These are phyloP conservation scores for Petrolisthes manimaculis DNA, from an alignment of 2,888 invertebrate genomes.

Conservation along the genomic window DNA sequence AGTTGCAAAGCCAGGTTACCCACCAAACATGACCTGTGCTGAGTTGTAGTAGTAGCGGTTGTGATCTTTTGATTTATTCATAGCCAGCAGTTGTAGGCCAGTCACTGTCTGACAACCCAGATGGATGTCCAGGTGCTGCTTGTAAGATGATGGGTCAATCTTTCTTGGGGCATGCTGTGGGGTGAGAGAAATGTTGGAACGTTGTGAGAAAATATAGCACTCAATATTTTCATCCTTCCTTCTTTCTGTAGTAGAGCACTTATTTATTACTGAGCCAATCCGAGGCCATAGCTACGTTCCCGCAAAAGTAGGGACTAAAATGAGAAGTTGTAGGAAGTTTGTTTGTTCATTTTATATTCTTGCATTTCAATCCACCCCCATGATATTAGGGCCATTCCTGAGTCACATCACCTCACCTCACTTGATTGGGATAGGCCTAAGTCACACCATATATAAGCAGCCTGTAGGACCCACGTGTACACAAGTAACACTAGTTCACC, in stretches of 20 bases:
- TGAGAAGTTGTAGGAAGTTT: no score
- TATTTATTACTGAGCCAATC: no score
- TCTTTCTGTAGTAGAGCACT: background rate
- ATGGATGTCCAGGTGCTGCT: background rate
- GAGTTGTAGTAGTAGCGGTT: conserved; percentile 41
- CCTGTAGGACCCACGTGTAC: no score
- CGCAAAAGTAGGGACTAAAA: no score
- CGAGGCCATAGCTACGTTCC: no score
- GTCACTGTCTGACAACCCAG: conserved; percentile 48
- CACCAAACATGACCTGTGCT: conserved; percentile 34
- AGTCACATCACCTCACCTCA: no score
- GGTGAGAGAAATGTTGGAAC: background rate
- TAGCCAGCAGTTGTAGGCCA: conserved; percentile 50
- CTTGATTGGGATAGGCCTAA: no score
- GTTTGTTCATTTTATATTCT: no score
- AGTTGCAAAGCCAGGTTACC: background rate
- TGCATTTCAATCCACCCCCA: no score
- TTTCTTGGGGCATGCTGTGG: conserved; percentile 3
- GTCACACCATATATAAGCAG: no score
- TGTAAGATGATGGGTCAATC: conserved; percentile 42
- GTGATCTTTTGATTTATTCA: conserved; percentile 48
- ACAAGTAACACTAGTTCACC: no score
- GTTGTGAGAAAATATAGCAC: background rate
- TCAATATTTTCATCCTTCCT: background rate
- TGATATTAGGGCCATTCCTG: no score